These are phyloP conservation scores for Chitala chitala DNA, from an alignment of 2,113 vertebrate genomes.

Conservation along the genomic window DNA sequence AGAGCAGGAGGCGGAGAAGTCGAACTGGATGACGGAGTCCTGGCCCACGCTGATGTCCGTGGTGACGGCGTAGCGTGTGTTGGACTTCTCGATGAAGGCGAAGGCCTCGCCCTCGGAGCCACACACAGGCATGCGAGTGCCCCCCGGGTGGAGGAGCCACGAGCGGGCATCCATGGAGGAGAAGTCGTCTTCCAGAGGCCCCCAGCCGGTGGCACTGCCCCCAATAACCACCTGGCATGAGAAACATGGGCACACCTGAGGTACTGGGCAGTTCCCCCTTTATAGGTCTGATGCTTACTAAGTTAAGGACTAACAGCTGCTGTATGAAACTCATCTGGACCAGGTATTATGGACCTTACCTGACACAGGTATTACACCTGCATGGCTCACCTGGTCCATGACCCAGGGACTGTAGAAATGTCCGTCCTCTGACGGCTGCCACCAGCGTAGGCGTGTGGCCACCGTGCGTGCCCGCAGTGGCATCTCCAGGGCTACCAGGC, in stretches of 20 bases:
- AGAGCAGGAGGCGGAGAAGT: constrained; percentile 96
- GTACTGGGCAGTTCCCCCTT: too few species aligned
- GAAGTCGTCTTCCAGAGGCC: constrained; percentile 91
- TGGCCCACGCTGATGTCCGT: constrained; percentile 89
- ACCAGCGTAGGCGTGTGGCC: constrained; percentile 89
- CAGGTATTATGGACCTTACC: not conserved
- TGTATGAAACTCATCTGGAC: too few species aligned
- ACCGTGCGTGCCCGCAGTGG: constrained; percentile 79
- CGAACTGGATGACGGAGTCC: constrained; percentile 92
- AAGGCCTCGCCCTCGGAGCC: constrained; percentile 88
- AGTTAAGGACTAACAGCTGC: too few species aligned
- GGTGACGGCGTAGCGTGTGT: constrained; percentile 89
- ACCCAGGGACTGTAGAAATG: constrained; percentile 98
- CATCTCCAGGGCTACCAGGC: constrained; percentile 88
- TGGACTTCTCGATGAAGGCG: constrained; percentile 96
- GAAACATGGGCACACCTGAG: not conserved
- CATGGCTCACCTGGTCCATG: constrained; percentile 72
- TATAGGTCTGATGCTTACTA: too few species aligned
- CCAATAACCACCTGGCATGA: constrained; percentile 82
- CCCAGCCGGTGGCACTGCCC: constrained; percentile 91
- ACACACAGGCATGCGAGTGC: constrained; percentile 92
- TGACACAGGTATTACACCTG: too few species aligned
- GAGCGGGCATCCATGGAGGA: constrained; percentile 79
- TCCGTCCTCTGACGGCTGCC: constrained; percentile 90
- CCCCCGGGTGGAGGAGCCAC: constrained; percentile 94